Percentiles rank a stretch among this genome's conserved stretches.
phyloP scores from a whole-genome alignment of 2,113 vertebrate genomes.

The Rhabdornis inornatus region DNA sequence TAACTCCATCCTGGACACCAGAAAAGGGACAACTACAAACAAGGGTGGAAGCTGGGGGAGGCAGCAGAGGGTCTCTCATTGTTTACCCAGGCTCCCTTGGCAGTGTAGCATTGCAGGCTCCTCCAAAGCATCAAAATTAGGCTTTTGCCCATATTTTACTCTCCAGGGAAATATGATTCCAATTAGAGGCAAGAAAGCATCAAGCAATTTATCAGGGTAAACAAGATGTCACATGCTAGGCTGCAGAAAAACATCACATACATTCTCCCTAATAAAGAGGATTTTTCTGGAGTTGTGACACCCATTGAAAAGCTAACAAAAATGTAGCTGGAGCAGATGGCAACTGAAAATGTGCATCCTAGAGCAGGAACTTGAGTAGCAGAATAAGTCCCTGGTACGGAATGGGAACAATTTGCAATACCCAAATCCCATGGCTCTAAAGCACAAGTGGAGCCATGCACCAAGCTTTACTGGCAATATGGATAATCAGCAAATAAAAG shows the following conservation, averaged over 20 bases:
- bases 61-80: not conserved
- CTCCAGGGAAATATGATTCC: not conserved
- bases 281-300: not conserved
- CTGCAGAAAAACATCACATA: not conserved
- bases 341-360: not conserved
- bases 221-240: not conserved
- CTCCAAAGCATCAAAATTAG: not conserved
- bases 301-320: not conserved
- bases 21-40: not conserved
- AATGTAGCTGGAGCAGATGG: not conserved
- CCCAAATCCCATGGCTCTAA: not conserved
- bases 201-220: not conserved
- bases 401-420: fast-evolving
- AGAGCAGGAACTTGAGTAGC: not conserved
- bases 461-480: not conserved
- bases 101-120: fast-evolving
- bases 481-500: not conserved
- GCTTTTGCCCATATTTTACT: not conserved
- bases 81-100: not conserved
- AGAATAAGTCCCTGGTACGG: not conserved
- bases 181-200: not conserved
- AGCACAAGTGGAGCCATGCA: not conserved
- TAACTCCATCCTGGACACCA: not conserved
- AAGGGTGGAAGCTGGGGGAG: not conserved
- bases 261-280: not conserved